Conservation (phyloP, 2,113 vertebrate species). For the Diadophis punctatus region DNA sequence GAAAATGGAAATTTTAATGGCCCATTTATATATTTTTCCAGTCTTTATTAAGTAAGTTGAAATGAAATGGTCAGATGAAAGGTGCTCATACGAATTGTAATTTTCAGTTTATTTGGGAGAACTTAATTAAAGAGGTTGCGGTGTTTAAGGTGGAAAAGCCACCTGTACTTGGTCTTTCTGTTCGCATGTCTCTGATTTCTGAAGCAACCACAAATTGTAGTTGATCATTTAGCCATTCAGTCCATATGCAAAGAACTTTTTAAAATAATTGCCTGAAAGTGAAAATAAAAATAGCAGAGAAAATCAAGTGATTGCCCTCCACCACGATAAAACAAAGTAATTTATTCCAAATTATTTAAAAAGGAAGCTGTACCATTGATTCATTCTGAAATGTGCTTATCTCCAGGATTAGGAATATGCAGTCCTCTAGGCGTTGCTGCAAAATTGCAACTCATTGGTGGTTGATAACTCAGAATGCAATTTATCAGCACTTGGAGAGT, state of each 20-base stretch:
- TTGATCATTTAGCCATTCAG: not conserved
- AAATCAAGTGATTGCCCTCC: not conserved
- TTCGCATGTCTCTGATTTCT: not conserved
- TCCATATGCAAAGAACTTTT: not conserved
- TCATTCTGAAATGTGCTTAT: not conserved
- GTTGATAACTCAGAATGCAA: not conserved
- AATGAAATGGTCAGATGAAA: not conserved
- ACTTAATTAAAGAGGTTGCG: not conserved
- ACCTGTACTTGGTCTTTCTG: not conserved
- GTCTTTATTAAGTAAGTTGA: not conserved
- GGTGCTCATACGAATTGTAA: not conserved
- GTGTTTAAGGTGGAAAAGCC: not conserved
- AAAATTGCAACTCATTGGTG: not conserved
- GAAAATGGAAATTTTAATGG: too few species aligned
- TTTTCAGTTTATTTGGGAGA: not conserved
- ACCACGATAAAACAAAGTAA: not conserved
- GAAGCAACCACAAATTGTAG: not conserved
- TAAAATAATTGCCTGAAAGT: not conserved
- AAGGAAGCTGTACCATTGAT: not conserved
- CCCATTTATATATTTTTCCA: too few species aligned
- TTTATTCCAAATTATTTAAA: not conserved
- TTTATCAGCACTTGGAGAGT: not conserved
- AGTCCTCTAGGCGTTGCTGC: not conserved
- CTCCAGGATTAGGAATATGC: not conserved
- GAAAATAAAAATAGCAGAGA: not conserved